Evolutionary conservation across 2,888 invertebrate species (phyloP), one percentile per base, ranked within the genome.

Genomic region (Carcina quercana): DNA sequence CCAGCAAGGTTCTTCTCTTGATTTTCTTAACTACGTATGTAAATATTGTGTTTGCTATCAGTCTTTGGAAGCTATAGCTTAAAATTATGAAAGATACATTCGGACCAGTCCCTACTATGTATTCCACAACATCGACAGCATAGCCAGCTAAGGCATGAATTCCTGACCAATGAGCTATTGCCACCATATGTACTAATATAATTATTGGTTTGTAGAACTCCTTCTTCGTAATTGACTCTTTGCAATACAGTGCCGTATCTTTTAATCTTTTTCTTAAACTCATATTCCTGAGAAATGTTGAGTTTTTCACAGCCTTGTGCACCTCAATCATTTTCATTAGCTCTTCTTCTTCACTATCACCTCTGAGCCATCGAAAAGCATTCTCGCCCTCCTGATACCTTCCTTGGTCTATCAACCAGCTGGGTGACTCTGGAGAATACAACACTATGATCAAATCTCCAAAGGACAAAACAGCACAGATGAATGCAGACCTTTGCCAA

Each of bases 341-440:
- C 32, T 64, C 75, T 1, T 83, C 84, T 11, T 72, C 65, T 35
- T 69, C 67, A 0, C 50, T 53, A 5, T 69, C 53, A 6, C 88
- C 88, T 43, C 89, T 68, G 22, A 88, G 72, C 76, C 86, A 88
- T 27, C 78, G 64, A 15, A 88, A 86, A 0, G 87, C 76, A 19
- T 65, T 56, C 38, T 79, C 75, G 0, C 89, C 87, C 25, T 87
- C 83, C 0, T 76, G 74, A 1, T 76, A 64, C 13, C 74, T 71
- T 1, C 85, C 86, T 40, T 86, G 86, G 13, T 85, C 76, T 0
- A 87, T 75, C 15, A 91, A 52, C 89, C 89, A 91, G 36, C 82
- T 80, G 0, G 90, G 90, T 0, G 89, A 86, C 63, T 91, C 91
- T 0, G 88, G 88, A 0, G 76, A 72, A 25, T 54, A 59, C 6